Evolutionary conservation across 2,797 vertebrate genomes (phyloP), one percentile per base, ranked within the genome.

Genomic region (Periparus ater): DNA sequence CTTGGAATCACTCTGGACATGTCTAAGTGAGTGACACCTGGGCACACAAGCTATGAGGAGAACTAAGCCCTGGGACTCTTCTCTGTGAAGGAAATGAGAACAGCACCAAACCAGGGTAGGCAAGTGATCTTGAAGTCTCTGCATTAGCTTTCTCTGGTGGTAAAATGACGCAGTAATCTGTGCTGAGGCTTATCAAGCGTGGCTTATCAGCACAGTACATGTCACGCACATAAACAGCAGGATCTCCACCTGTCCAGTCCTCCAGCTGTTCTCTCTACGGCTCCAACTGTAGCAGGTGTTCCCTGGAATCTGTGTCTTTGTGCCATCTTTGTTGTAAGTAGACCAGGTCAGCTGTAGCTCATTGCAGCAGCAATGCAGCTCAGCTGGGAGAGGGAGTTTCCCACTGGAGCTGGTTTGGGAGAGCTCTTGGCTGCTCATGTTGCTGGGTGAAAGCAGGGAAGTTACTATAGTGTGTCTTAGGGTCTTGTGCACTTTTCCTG

Each of bases 381-480:
- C 19, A 38, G 32, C 60, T 65, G 63, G 75, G 45, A 91, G 67
- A 53, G 60, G 21, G 20, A 11, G 12, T 32, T 71, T 62, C 42
- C 32, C 26, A 6, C 18, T 48, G 34, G 18, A 36, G 34, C 22
- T 55, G 34, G 11, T 17, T 10, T 54, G 57, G 61, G 74, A 68
- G 61, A 22, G 50, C 1, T 4, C 36, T 74, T 5, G 18, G 40
- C 29, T 60, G 13, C 19, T 54, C 2, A 0, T 78, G 42, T 71
- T 0, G 0, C 62, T 23, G 6, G 16, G 19, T 42, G 17, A 67
- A 77, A 77, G 51, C 2, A 1, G 44, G 20, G 25, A 55, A 23
- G 16, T 51, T 0, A 3, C 50, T 36, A 0, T 30, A 5, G 10
- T 22, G 25, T 40, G 54, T 30, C 25, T 36, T 13, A 34, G 0